Evolutionary conservation across 2,113 vertebrate genomes (phyloP).

Genomic region (Istiophorus platypterus): DNA sequence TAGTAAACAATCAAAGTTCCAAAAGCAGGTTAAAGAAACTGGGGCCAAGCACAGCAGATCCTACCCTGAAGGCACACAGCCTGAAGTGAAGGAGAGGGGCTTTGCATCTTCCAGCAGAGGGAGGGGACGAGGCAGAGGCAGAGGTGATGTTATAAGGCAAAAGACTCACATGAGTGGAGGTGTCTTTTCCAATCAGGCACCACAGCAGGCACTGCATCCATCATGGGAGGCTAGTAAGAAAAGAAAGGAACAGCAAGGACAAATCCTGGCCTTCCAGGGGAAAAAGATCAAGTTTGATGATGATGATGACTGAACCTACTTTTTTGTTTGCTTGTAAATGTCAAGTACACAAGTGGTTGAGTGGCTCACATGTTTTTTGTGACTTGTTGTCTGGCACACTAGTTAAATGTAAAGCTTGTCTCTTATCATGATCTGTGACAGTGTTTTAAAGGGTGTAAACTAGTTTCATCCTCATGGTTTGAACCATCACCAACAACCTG

Average conservation of each 20-base stretch:
- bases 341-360: not conserved
- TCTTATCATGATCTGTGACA: not conserved
- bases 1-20: constrained; percentile 44
- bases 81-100: not conserved
- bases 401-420: not conserved
- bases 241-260: constrained; percentile 91
- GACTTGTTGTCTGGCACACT: not conserved
- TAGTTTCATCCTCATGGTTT: not conserved
- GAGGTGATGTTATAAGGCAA: constrained; percentile 19
- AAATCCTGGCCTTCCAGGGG: constrained; percentile 93
- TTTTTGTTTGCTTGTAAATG: not conserved
- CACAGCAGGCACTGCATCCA: constrained; percentile 90
- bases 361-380: not conserved
- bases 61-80: not conserved
- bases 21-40: constrained; percentile 27
- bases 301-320: constrained; percentile 67
- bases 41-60: constrained; percentile 39
- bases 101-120: constrained; percentile 33
- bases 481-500: not conserved
- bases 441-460: not conserved
- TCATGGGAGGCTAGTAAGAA: constrained; percentile 97
- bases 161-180: constrained; percentile 31
- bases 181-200: constrained; percentile 62
- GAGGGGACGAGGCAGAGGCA: constrained; percentile 47
- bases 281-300: constrained; percentile 97